These are phyloP conservation scores for Leptopilina myrica DNA, from an alignment of 2,888 invertebrate genomes.

Conservation along the genomic window DNA sequence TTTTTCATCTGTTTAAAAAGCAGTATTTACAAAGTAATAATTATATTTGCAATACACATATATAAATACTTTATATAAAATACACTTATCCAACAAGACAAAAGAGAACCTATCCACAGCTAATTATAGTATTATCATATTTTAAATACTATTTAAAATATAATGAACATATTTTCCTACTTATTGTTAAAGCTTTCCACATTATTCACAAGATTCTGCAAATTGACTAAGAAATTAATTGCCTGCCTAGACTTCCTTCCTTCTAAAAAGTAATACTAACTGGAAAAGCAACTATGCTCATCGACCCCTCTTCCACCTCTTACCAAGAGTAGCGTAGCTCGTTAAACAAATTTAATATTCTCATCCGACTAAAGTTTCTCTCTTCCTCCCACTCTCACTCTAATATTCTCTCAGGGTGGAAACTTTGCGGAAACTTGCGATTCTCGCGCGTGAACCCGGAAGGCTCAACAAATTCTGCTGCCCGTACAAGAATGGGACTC, in stretches of 20 bases:
- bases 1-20: no score
- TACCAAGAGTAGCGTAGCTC: conserved; percentile 57
- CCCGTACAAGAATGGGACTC: conserved; percentile 52
- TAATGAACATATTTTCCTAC: no score
- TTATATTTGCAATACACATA: no score
- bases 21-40: no score
- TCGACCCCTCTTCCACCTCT: neutral
- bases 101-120: no score
- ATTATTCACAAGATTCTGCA: conserved; percentile 16
- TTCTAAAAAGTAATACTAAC: conserved; percentile 52
- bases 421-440: conserved; percentile 69
- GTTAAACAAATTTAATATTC: conserved; percentile 72
- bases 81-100: no score
- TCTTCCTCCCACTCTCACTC: conserved; percentile 47
- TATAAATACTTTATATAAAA: no score
- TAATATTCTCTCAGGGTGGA: conserved; percentile 54
- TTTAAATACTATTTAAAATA: no score
- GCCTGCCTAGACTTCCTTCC: conserved; percentile 52
- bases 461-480: conserved; percentile 72
- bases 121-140: no score
- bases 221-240: conserved; percentile 55
- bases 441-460: conserved; percentile 69
- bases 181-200: neutral
- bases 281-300: conserved; percentile 20
- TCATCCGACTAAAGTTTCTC: conserved; percentile 57